phyloP scores from a whole-genome alignment of 2,888 invertebrate species.

The Galerucella calmariensis region DNA sequence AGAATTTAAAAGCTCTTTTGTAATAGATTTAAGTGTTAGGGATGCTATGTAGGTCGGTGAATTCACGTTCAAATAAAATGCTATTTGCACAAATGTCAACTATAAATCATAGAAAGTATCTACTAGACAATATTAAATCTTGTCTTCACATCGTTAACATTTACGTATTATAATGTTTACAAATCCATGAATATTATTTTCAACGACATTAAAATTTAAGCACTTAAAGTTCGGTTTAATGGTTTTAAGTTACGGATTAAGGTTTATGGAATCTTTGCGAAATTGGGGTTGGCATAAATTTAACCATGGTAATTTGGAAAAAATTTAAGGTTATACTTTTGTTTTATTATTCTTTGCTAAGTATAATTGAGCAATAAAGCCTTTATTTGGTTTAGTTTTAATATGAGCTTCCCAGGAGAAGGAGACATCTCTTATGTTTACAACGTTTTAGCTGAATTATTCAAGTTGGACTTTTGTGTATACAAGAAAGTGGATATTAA shows the following conservation, averaged over 20 bases:
- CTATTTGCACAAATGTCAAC: background rate
- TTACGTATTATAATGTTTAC: background rate
- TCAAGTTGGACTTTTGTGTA: background rate
- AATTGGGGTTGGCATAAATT: background rate
- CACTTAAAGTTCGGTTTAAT: background rate
- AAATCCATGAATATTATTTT: background rate
- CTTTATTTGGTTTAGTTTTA: no score
- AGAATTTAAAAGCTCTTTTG: background rate
- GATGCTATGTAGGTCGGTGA: background rate
- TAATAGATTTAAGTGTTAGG: background rate
- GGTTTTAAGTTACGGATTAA: background rate
- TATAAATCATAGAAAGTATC: background rate
- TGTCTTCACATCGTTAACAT: conserved; percentile 9
- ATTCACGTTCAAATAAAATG: background rate
- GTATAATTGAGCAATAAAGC: no score
- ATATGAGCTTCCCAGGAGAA: background rate
- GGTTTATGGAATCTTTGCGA: background rate
- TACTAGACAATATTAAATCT: background rate
- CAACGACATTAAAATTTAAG: conserved; percentile 2
- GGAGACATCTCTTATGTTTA: background rate
- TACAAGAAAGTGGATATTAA: background rate
- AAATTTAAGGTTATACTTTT: no score
- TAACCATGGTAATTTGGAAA: background rate
- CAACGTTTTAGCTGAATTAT: background rate
- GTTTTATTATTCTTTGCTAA: no score